Evolutionary conservation across 2,888 invertebrate species (phyloP).

Genomic region (Anthophora plumipes): DNA sequence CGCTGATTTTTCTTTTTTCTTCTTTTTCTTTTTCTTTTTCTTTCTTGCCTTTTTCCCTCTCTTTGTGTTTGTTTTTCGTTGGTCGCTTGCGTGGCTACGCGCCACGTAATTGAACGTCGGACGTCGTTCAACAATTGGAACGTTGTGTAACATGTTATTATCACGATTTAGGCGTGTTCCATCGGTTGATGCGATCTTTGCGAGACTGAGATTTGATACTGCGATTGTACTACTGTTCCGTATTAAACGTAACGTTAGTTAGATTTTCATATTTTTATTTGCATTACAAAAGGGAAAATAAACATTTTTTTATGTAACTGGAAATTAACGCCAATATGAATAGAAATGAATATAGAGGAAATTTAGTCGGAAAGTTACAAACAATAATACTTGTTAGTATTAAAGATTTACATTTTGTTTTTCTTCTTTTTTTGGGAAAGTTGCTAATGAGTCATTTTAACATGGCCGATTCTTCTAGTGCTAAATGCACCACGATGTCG

Average conservation of each 20-base stretch:
- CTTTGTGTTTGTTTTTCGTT: not conserved
- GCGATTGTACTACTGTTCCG: not conserved
- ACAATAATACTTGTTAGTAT: too few species aligned
- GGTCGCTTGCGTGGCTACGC: not conserved
- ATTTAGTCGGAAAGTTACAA: too few species aligned
- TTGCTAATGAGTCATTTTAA: too few species aligned
- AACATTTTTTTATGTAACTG: too few species aligned
- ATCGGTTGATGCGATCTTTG: not conserved
- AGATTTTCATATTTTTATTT: not conserved
- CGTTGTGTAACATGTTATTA: conserved; percentile 52
- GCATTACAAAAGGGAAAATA: too few species aligned
- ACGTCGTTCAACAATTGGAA: conserved; percentile 44
- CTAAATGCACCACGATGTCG: too few species aligned
- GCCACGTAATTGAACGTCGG: conserved; percentile 30
- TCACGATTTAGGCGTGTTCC: conserved; percentile 28
- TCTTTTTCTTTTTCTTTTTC: not conserved
- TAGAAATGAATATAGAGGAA: too few species aligned
- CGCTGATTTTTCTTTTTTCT: not conserved
- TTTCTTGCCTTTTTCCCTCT: not conserved
- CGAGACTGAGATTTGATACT: not conserved
- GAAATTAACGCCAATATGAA: too few species aligned
- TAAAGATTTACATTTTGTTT: too few species aligned
- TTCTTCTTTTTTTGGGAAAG: too few species aligned
- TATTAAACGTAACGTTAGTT: not conserved
- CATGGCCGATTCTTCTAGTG: too few species aligned